Evolutionary conservation across 2,888 invertebrate genomes (phyloP).

Genomic region (Platycnemis pennipes): DNA sequence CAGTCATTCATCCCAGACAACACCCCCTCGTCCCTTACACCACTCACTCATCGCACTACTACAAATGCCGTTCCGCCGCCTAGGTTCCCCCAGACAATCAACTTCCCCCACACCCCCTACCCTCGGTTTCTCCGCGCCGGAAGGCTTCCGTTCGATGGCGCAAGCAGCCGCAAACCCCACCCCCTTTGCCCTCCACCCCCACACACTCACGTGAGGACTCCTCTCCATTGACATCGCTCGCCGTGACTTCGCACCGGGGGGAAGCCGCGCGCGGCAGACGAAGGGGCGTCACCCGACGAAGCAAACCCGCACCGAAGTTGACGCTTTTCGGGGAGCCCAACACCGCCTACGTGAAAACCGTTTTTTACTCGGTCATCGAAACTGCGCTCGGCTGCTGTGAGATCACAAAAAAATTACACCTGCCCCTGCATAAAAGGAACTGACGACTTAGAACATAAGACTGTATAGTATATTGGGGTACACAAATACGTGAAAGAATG

Average conservation of each 20-base stretch:
- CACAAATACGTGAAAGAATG: too few species aligned
- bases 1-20: not conserved
- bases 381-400: too few species aligned
- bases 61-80: not conserved
- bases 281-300: too few species aligned
- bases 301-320: too few species aligned
- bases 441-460: too few species aligned
- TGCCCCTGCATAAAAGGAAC: too few species aligned
- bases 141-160: constrained; percentile 3
- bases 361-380: too few species aligned
- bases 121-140: not conserved
- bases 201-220: not conserved
- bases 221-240: not conserved
- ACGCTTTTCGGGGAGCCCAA: too few species aligned
- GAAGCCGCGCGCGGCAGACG: not conserved
- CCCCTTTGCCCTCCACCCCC: not conserved
- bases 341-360: too few species aligned
- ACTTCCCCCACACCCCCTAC: not conserved
- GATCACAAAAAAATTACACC: too few species aligned
- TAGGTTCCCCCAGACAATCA: not conserved
- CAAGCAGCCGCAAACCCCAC: not conserved
- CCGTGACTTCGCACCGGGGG: not conserved
- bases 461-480: too few species aligned
- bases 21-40: not conserved
- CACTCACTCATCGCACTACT: not conserved